Evolutionary conservation across 2,797 vertebrate species (phyloP), one percentile per base, ranked within the genome.

Genomic region (Gymnocypris eckloni): DNA sequence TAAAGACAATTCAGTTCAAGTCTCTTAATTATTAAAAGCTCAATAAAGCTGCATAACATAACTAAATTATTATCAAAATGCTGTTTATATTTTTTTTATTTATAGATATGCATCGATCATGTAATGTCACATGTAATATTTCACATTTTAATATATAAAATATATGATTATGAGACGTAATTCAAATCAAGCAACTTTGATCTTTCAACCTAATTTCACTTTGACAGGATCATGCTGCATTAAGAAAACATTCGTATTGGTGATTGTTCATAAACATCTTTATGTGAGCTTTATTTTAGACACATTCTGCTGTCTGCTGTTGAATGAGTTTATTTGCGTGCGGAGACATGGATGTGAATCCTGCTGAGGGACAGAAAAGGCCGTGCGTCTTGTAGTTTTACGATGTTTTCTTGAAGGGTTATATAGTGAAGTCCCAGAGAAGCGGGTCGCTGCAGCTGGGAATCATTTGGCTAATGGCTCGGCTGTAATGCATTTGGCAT

Each of bases 381-480:
- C 4, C 52, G n/a, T 86, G 85, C 83, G 54, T 59, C 64, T 84
- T 89, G 69, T 90, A 84, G 86, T 16, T 77, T 76, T 45, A n/a
- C 86, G 86, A 85, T 70, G 71, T 85, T 85, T 72, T 11, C 83
- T 91, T 88, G 80, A 67, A 64, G 7, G 45, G 88, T 92, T 90
- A 89, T 90, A 91, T 90, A 71, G 83, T 85, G 87, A 86, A 91
- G 75, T 89, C 86, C 77, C 16, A 54, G 85, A 92, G 85, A 9
- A 48, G 12, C 54, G 89, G 87, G 86, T 72, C 92, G 82, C 85
- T 86, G 92, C 93, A 95, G 94, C 91, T 95, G 94, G 92, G 93
- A 90, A 92, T 91, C 87, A 92, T 95, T 94, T 90, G 73, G 76
- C 84, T 92, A 94, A 93, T 83, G 90, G 88, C 86, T 86, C 45